A percentile compares a stretch with the other conserved stretches of the same genome.
phyloP scores from a whole-genome alignment of 1,140 invertebrate genomes.

The Rhyzopertha dominica region DNA sequence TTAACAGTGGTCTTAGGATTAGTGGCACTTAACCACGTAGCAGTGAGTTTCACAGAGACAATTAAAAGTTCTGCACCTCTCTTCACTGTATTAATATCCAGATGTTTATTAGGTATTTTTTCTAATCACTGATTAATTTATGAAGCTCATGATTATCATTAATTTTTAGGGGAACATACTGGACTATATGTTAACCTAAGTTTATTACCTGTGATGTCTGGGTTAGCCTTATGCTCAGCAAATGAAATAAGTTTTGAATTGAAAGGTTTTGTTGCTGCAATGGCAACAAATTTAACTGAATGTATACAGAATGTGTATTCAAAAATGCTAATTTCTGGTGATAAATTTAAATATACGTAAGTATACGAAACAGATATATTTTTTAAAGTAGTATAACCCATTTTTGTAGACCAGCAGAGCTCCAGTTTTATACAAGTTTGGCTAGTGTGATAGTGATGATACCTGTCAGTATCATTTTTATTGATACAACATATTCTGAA shows the following conservation, averaged over 20 bases:
- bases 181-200: conserved; percentile 73
- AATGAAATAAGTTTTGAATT: conserved; percentile 80
- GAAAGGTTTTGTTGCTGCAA: conserved; percentile 70
- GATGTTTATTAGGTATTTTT: conserved; percentile 60
- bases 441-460: conserved; percentile 76
- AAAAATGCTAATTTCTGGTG: conserved; percentile 75
- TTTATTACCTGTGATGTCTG: conserved; percentile 79
- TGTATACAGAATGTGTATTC: conserved; percentile 84
- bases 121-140: conserved; percentile 22
- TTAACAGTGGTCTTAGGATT: conserved; percentile 71
- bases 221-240: conserved; percentile 74
- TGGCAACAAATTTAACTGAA: conserved; percentile 79
- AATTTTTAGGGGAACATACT: conserved; percentile 63
- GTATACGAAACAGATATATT: conserved; percentile 36
- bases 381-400: conserved; percentile 6
- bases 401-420: conserved; percentile 66
- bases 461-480: conserved; percentile 64
- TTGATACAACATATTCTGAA: conserved; percentile 56
- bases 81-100: conserved; percentile 76
- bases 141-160: too few relatives aligned
- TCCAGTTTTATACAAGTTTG: conserved; percentile 81
- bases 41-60: conserved; percentile 82
- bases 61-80: conserved; percentile 82
- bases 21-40: conserved; percentile 76
- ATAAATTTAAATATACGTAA: conserved; percentile 76